Evolutionary conservation across 2,797 vertebrate species (phyloP), one percentile per base, ranked within the genome.

Genomic region (Notoglanidium macrostoma): DNA sequence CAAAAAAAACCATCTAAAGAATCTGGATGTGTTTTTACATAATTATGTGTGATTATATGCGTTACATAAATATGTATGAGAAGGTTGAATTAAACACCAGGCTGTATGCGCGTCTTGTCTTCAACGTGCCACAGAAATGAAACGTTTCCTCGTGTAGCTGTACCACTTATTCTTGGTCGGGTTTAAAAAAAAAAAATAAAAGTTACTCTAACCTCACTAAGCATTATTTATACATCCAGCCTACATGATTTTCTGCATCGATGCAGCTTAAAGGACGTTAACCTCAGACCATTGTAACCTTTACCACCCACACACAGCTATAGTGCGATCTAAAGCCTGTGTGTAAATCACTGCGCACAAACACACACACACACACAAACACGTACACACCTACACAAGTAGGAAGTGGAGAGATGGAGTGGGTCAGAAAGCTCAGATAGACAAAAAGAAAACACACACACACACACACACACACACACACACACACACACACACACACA

Each of bases 291-390:
- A 61, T 57, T 84, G 70, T 67, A 59, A 65, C 67, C 77, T 85
- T 73, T 26, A 72, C 72, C 63, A 74, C 78, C 85, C 74, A 44
- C 46, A 15, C 54, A 26, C 79, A 77, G 73, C 77, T 40, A 87
- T 57, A 55, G 57, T 61, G 84, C 57, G n/a, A 87, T 87, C 44
- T 83, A 61, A 86, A 84, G 23, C 82, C n/a, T 77, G 67, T 59
- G 61, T 76, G 76, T 78, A 78, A 84, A 65, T 59, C 77, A 59
- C 77, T 79, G 59, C 29, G 14, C 51, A 73, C 63, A 68, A 17
- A 86, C 46, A 80, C 11, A 80, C 78, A 80, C 32, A 46, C 46
- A 57, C 32, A 79, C 32, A 59, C 77, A 40, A 29, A 76, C 1
- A 49, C 5, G 23, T 14, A 49, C 49, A 49, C 49, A 49, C 10